Evolutionary conservation across 2,888 invertebrate genomes (phyloP), one percentile per base, ranked within the genome.

Genomic region (Eupithecia pulchellata): DNA sequence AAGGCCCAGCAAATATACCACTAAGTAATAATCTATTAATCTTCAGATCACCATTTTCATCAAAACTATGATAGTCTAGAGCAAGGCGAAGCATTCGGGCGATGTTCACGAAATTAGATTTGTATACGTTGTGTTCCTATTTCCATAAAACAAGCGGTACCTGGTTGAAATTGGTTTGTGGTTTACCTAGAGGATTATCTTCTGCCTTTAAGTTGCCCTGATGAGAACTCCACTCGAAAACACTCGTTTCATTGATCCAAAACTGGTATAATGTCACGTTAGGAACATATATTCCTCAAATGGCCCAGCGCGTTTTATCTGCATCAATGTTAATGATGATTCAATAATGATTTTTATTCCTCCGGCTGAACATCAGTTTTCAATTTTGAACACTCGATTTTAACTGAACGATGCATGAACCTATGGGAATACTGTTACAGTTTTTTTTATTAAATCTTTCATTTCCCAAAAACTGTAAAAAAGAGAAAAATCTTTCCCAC

Each of bases 41-140:
- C 20, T 20, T 47, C 9, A 14, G 57, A 57, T 29, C 57, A 29
- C 6, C 17, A 17, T 60, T 30, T 36, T 13, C 5, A 61, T 60
- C n/a, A n/a, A 61, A 25, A 34, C 61, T 61, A 20, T 36, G n/a
- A 60, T n/a, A 27, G 57, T 57, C 27, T 32, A 47, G 65, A 63
- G 27, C 66, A 70, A 66, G 74, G 69, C 57, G 27, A 64, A 61
- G 64, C 64, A 72, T 69, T 64, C 72, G 71, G 69, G 61, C 68
- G 34, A 72, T 74, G 73, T 75, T 68, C 70, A 39, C 68, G 55
- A 77, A 75, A 75, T 75, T 75, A 74, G 75, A 77, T 77, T 77
- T 76, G 76, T 76, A 76, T 76, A 75, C 65, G 68, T 68, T 61
- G 67, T 63, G 62, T 71, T 62, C 68, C 34, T 63, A 77, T 77